phyloP scores from a whole-genome alignment of 2,113 vertebrate genomes.

The Cairina moschata region DNA sequence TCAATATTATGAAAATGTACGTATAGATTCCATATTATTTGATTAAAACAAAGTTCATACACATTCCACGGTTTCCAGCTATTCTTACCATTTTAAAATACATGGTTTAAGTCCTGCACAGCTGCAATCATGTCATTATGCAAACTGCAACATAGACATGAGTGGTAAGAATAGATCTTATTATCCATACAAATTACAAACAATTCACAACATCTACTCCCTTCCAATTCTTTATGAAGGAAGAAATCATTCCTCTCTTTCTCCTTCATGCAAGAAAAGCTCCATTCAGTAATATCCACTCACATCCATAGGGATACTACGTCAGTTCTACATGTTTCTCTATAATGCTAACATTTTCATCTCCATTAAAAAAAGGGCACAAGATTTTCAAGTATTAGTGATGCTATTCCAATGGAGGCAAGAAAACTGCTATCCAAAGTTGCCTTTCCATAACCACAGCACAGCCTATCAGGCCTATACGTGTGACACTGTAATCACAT shows the following conservation, averaged over 20 bases:
- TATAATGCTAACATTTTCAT: accelerated
- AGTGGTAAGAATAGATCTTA: neutral
- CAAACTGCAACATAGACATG: neutral
- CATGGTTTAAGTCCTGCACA: neutral
- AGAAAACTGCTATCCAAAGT: neutral
- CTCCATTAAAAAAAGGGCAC: neutral
- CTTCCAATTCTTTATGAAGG: accelerated
- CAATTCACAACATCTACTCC: neutral
- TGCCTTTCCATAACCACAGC: neutral
- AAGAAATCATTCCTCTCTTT: neutral
- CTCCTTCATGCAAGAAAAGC: neutral
- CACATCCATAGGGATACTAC: neutral
- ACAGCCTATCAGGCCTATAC: neutral
- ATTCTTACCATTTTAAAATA: neutral
- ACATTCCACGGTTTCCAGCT: neutral
- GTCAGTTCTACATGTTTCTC: accelerated
- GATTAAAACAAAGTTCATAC: neutral
- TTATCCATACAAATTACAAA: accelerated
- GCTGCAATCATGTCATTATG: neutral
- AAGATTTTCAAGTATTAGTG: neutral
- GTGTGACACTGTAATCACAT: accelerated
- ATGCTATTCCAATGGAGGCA: neutral
- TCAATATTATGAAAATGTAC: neutral
- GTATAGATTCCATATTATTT: neutral
- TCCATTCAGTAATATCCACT: neutral